Evolutionary conservation across 2,113 vertebrate genomes (phyloP), one percentile per base, ranked within the genome.

Genomic region (Colius striatus): DNA sequence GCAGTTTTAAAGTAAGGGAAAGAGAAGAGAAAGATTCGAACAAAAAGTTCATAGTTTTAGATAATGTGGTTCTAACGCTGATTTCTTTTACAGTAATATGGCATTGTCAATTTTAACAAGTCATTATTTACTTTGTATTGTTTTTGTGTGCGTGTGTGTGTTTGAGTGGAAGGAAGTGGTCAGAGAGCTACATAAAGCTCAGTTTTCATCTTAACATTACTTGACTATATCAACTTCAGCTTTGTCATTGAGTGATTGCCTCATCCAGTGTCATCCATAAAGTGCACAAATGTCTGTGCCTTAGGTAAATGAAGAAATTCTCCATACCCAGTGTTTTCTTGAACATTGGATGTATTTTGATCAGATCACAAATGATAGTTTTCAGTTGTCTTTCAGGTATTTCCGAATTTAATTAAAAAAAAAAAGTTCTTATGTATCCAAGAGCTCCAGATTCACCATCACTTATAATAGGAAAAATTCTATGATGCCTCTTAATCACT

Each of bases 341-440:
- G 43, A 72, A 23, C 5, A 62, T 0, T 47, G 11, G 66, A 54
- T 60, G 5, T 27, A 19, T 10, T 23, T 12, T 0, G 0, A 32
- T 57, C 23, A 81, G 55, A 45, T 62, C 2, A 5, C 9, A 43
- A 5, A 2, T 7, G 0, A 13, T 21, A 32, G 20, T 50, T 84
- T 73, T 71, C 22, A 58, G 3, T 34, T 50, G 4, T 18, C 26
- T 74, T 87, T 78, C 20, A 58, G 3, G 2, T 58, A 34, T 70
- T 70, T 53, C 13, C 53, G 90, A 15, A 45, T 88, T 55, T 16
- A 67, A 57, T 88, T 55, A 19, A 67, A 57, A 60, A 30, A 53
- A 61, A 13, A 10, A 30, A 55, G 15, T 10, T 47, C 60, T 34
- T 19, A 30, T 34, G 25, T 10, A 60, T 58, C 14, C 16, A 58